A percentile compares a stretch with the other conserved stretches of the same genome.
Conservation (phyloP, 2,888 invertebrate species). For the Allophyes oxyacanthae region DNA sequence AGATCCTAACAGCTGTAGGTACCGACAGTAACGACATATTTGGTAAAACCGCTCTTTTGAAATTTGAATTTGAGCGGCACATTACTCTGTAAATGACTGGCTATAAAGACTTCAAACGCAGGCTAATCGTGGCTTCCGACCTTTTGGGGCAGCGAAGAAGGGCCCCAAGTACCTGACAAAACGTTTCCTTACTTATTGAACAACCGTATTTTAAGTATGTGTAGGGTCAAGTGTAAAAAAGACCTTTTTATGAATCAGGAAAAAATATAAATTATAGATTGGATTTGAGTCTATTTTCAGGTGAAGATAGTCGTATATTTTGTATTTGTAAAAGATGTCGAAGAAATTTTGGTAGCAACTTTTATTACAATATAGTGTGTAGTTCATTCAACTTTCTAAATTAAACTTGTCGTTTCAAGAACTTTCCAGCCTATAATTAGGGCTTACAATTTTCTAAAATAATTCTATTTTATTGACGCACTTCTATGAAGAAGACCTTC, state of each 20-base stretch:
- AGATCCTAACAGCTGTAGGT: constrained; percentile 30
- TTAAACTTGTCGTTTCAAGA: not conserved
- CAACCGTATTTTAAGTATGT: constrained; percentile 70
- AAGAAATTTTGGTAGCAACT: too few species aligned
- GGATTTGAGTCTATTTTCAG: constrained; percentile 25
- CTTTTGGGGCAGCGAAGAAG: constrained; percentile 79
- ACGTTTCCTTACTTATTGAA: constrained; percentile 77
- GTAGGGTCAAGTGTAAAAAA: constrained; percentile 64
- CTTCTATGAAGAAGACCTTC: not conserved
- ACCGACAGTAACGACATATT: constrained; percentile 71
- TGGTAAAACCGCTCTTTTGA: constrained; percentile 75
- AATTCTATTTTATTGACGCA: not conserved
- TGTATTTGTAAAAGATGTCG: constrained; percentile 19
- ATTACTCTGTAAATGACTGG: constrained; percentile 84
- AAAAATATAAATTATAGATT: constrained; percentile 44
- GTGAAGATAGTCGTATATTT: constrained; percentile 12
- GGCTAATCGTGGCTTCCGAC: constrained; percentile 88
- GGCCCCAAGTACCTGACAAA: constrained; percentile 77
- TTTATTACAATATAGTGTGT: too few species aligned
- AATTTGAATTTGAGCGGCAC: constrained; percentile 84
- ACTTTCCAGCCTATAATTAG: not conserved
- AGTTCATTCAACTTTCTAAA: too few species aligned
- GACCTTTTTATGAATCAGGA: constrained; percentile 47
- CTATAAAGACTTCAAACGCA: constrained; percentile 87
- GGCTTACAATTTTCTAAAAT: not conserved